These are phyloP conservation scores for Prosapia bicincta DNA, from an alignment of 2,888 invertebrate species.

Conservation along the genomic window DNA sequence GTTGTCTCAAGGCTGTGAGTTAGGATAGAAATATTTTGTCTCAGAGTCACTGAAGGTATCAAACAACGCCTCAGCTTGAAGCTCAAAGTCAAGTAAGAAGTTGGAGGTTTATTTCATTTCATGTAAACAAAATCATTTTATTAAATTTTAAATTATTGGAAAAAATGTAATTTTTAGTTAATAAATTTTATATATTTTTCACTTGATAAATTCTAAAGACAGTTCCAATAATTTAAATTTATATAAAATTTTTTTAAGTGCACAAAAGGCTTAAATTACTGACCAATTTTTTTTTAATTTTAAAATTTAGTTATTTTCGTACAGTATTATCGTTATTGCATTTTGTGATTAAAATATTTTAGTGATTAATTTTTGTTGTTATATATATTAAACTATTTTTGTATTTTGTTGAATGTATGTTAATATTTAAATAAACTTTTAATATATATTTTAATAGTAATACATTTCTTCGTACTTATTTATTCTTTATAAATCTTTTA, in stretches of 20 bases:
- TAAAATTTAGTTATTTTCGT: neutral
- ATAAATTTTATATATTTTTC: too few relatives aligned
- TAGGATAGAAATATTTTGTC: neutral
- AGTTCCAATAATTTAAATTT: neutral
- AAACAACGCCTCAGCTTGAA: neutral
- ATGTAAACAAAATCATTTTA: neutral
- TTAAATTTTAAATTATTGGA: neutral
- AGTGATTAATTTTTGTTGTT: neutral
- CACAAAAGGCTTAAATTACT: neutral
- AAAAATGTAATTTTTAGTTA: neutral
- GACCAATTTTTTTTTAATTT: neutral
- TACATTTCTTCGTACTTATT: neutral
- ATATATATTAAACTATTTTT: neutral
- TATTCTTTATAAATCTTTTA: too few relatives aligned
- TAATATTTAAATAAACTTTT: neutral
- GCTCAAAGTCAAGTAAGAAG: neutral
- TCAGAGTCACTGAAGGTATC: neutral
- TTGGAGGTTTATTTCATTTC: neutral
- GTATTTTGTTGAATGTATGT: neutral
- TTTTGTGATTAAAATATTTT: neutral
- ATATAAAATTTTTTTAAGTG: neutral
- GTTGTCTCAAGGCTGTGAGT: neutral
- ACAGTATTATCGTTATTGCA: neutral
- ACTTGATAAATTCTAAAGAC: too few relatives aligned
- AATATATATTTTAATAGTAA: neutral